Conservation (phyloP, 1,140 invertebrate species). For the Euwallacea fornicatus region DNA sequence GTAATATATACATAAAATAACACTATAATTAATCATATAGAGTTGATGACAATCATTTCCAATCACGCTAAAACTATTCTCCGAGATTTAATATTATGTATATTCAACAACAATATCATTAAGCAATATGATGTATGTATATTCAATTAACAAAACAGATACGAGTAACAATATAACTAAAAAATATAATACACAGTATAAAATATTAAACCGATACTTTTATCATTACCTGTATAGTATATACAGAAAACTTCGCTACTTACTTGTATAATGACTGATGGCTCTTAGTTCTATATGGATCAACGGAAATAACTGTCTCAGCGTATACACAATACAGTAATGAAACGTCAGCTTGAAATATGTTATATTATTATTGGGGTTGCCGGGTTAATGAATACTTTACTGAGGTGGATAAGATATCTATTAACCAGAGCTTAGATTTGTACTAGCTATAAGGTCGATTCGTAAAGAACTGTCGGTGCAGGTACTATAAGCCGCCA, state of each 20-base stretch:
- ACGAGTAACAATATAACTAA: constrained; percentile 49
- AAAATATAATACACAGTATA: constrained; percentile 53
- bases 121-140: constrained; percentile 49
- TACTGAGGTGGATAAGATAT: not conserved
- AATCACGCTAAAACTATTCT: constrained; percentile 37
- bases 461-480: no score
- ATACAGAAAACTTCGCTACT: constrained; percentile 50
- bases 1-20: constrained; percentile 54
- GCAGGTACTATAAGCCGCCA: no score
- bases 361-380: constrained; percentile 13
- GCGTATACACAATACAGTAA: constrained; percentile 35
- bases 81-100: constrained; percentile 29
- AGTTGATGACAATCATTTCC: constrained; percentile 54
- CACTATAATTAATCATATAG: constrained; percentile 54
- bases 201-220: constrained; percentile 49
- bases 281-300: constrained; percentile 4
- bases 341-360: constrained; percentile 42
- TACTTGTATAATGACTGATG: constrained; percentile 35
- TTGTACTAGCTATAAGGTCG: constrained; percentile 43
- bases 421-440: not conserved
- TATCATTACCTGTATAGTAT: constrained; percentile 51
- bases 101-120: constrained; percentile 49
- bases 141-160: constrained; percentile 43
- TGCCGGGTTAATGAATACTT: no score
- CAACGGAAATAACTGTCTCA: constrained; percentile 51